These are phyloP conservation scores for Onychomys arenicola DNA, from an alignment of 2,797 vertebrate species.

Conservation along the genomic window DNA sequence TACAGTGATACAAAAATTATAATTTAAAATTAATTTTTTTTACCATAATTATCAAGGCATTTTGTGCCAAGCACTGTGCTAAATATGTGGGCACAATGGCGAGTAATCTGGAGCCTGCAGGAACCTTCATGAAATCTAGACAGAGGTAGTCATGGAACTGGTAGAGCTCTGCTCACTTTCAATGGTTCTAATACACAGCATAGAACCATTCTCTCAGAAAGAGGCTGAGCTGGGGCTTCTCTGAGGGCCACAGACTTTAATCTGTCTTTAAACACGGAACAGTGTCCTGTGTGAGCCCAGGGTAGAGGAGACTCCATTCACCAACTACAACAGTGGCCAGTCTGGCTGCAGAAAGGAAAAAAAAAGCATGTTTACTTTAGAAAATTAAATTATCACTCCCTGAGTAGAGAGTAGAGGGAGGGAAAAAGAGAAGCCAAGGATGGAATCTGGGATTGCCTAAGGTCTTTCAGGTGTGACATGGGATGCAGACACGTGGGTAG, in stretches of 20 bases:
- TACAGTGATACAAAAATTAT: neutral
- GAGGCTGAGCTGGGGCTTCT: neutral
- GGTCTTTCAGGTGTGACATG: neutral
- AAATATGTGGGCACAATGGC: neutral
- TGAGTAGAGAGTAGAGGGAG: neutral
- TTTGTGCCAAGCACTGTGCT: neutral
- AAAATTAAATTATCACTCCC: neutral
- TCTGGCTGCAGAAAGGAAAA: neutral
- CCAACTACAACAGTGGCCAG: neutral
- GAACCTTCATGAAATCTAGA: neutral
- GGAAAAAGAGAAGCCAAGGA: neutral
- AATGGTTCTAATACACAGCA: neutral
- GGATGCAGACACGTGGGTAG: neutral
- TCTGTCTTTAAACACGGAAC: neutral
- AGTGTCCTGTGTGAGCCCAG: neutral
- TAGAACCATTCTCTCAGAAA: neutral
- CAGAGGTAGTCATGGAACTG: neutral
- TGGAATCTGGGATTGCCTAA: neutral
- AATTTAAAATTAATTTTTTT: neutral
- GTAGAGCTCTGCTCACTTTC: rapidly evolving
- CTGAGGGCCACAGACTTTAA: neutral
- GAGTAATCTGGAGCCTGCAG: neutral
- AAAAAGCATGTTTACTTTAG: neutral
- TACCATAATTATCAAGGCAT: neutral
- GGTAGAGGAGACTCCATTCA: neutral